Evolutionary conservation across 2,113 vertebrate species (phyloP).

Genomic region (Vicugna pacos): DNA sequence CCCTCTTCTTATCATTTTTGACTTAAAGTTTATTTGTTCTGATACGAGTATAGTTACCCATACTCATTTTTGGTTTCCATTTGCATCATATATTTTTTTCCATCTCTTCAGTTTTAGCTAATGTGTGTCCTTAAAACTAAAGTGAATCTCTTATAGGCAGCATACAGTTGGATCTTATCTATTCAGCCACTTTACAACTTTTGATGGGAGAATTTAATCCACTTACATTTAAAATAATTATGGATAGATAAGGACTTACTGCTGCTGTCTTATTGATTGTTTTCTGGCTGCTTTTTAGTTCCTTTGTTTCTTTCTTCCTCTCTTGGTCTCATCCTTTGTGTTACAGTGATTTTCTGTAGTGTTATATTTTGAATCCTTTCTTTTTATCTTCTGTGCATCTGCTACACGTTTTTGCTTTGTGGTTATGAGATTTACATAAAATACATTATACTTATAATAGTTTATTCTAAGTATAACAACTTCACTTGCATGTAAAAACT

Average conservation of each 20-base stretch:
- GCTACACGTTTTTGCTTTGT: not conserved
- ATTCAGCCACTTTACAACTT: not conserved
- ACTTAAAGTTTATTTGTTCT: not conserved
- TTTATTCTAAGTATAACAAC: not conserved
- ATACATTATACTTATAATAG: not conserved
- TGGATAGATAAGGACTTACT: not conserved
- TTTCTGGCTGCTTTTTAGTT: not conserved
- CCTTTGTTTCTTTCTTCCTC: not conserved
- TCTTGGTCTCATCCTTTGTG: not conserved
- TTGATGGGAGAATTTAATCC: not conserved
- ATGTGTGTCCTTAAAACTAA: not conserved
- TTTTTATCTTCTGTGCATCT: not conserved
- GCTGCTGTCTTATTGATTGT: not conserved
- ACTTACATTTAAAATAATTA: not conserved
- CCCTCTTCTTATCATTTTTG: not conserved
- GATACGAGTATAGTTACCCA: not conserved
- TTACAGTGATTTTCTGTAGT: not conserved
- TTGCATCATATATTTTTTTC: not conserved
- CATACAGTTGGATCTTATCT: not conserved
- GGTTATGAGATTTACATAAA: not conserved
- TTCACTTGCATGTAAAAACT: not conserved
- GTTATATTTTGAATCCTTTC: not conserved
- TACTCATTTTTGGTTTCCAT: not conserved
- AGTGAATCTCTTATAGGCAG: not conserved
- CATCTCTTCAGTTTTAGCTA: not conserved